A percentile compares a stretch with the other conserved stretches of the same genome.
Conservation (phyloP, 2,113 vertebrate species). For the Alces alces region DNA sequence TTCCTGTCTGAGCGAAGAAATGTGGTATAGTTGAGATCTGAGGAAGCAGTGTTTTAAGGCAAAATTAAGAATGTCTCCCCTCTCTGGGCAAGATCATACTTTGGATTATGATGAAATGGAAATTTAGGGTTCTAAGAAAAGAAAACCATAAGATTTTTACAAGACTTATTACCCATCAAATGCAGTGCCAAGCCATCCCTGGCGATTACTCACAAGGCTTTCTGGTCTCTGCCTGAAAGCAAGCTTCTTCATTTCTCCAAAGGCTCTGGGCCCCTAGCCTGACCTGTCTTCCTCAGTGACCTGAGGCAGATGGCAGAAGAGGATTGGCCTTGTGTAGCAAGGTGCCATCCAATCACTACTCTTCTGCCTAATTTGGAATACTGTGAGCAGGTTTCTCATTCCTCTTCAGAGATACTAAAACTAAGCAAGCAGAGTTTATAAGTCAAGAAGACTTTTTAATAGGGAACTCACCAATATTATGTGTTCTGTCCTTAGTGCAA, state of each 20-base stretch:
- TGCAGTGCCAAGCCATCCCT: not conserved
- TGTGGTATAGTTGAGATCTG: not conserved
- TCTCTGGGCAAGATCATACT: not conserved
- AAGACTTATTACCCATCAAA: not conserved
- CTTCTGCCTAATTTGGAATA: not conserved
- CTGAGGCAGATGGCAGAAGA: not conserved
- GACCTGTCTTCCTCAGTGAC: not conserved
- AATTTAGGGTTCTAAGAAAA: not conserved
- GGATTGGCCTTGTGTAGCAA: fast-evolving
- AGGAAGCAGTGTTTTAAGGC: not conserved
- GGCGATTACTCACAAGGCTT: not conserved
- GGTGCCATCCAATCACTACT: not conserved
- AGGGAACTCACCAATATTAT: not conserved
- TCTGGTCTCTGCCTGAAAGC: not conserved
- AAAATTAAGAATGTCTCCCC: not conserved
- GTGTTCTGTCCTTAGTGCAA: not conserved
- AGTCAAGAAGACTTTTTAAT: not conserved
- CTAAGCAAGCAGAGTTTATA: not conserved
- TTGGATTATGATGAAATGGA: constrained; percentile 13
- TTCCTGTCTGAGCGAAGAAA: not conserved
- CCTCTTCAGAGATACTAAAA: not conserved
- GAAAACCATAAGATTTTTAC: not conserved
- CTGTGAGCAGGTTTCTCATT: not conserved
- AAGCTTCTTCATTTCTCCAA: not conserved
- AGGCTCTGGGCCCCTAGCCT: not conserved